Base-by-base conservation (phyloP, 1,140 invertebrate species). In the Drosophila dunni region DNA sequence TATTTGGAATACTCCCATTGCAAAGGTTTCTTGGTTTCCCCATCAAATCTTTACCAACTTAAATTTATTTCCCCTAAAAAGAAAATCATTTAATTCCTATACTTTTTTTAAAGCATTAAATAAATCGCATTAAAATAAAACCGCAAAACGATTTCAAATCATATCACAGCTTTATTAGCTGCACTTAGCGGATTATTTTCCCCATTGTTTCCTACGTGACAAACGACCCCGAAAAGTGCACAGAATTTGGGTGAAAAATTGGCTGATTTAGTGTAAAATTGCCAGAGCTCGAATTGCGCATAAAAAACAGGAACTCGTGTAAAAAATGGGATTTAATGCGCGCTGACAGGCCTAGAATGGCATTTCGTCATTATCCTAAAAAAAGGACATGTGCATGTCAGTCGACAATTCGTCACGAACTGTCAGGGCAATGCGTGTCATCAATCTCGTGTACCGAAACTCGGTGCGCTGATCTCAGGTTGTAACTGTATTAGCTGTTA, bases 221-320 rank as follows among this genome's bases (percentile, higher is more conserved):
- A 58, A 63, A 46, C 82, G 66, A 76, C 77, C 80, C 75, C 50
- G 46, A 78, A 82, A 75, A 29, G 75, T 67, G 61, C 78, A 66
- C 50, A 13, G 34, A 40, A 56, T 40, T 88, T 86, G 83, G 83
- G 82, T 88, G 86, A 83, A 82, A 86, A 88, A 86, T 86, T 88
- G 82, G 65, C 73, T 51, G 82, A 86, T 86, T 86, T 86, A 79
- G 83, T 86, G 82, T 82, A 79, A 86, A 86, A 86, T 86, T 86
- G 83, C 72, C 24, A 20, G 58, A 17, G 13, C 8, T 11, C 7
- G 24, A 44, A 29, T 44, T 45, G 45, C 13, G 45, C 40, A 50
- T 24, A 68, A 51, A 29, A 67, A 33, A 24, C 3, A n/a, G 11
- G 2, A 36, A 11, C 15, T 9, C 17, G 36, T 38, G 9, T 5